A percentile compares a stretch with the other conserved stretches of the same genome.
phyloP scores from a whole-genome alignment of 2,888 invertebrate species.

The Rhagonycha lutea region DNA sequence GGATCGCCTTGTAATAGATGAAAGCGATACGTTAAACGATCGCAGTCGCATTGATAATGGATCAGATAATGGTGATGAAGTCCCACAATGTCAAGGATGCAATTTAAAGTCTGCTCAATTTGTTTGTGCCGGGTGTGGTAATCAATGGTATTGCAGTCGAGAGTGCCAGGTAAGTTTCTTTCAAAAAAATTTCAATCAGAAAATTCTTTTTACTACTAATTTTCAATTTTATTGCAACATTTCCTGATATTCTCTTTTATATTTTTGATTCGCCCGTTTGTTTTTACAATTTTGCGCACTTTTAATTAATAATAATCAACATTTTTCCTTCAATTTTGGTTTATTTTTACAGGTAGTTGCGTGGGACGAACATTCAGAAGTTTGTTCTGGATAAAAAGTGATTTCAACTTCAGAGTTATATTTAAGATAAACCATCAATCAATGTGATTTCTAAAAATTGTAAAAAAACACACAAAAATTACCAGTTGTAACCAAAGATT shows the following conservation, averaged over 20 bases:
- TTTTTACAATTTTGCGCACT: not conserved
- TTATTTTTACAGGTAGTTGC: conserved; percentile 78
- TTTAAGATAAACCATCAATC: not conserved
- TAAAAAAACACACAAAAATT: not conserved
- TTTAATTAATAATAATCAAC: too few species aligned
- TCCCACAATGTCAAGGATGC: conserved; percentile 86
- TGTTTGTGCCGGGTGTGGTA: conserved; percentile 87
- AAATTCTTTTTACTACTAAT: too few species aligned
- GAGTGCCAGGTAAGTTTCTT: conserved; percentile 79
- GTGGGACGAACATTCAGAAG: conserved; percentile 87
- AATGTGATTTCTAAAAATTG: not conserved
- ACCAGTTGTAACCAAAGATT: conserved; percentile 1
- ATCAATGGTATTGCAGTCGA: conserved; percentile 93
- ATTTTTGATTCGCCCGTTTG: too few species aligned
- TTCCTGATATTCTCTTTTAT: too few species aligned
- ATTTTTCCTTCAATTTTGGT: too few species aligned
- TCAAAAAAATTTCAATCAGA: not conserved
- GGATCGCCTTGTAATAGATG: conserved; percentile 64
- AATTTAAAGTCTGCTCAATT: conserved; percentile 80
- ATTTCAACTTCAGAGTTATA: not conserved
- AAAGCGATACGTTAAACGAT: conserved; percentile 57
- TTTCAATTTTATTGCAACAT: too few species aligned
- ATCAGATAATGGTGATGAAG: conserved; percentile 56
- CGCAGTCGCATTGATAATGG: conserved; percentile 47
- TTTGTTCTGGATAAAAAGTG: conserved; percentile 71